Percentiles rank a stretch among this genome's conserved stretches.
Evolutionary conservation across 92 coral and sea anemone genomes (phyloP).

Genomic region (Plumapathes pennacea): DNA sequence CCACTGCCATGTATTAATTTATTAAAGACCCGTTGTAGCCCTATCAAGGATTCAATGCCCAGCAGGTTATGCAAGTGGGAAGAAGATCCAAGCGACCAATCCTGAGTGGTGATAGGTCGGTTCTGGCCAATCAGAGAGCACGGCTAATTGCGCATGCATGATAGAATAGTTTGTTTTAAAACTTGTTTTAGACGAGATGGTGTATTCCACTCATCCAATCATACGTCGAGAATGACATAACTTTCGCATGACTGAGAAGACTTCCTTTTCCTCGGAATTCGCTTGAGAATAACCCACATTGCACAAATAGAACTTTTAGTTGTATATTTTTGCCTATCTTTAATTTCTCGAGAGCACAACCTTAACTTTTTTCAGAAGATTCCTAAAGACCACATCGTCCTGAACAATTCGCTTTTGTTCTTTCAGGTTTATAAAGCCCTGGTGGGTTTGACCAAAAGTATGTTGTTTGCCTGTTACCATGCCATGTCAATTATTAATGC

Average conservation of each 20-base stretch:
- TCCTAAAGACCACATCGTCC: too few species aligned
- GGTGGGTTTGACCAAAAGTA: conserved; percentile 51
- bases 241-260: too few species aligned
- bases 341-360: too few species aligned
- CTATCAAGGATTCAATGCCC: conserved; percentile 71
- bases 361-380: too few species aligned
- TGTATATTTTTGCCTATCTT: too few species aligned
- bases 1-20: conserved; percentile 74
- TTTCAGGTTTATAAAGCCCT: too few species aligned
- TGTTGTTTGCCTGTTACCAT: conserved; percentile 71
- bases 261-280: too few species aligned
- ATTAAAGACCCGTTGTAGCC: conserved; percentile 82
- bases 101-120: conserved; percentile 59
- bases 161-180: conserved; percentile 70
- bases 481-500: conserved; percentile 90
- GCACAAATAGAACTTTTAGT: too few species aligned
- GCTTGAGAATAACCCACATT: too few species aligned
- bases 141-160: conserved; percentile 91
- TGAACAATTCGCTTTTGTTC: too few species aligned
- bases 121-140: conserved; percentile 59
- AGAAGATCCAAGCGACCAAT: conserved; percentile 64
- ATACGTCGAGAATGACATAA: too few species aligned
- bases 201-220: too few species aligned
- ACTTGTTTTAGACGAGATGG: conserved; percentile 28
- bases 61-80: conserved; percentile 68